A percentile compares a stretch with the other conserved stretches of the same genome.
phyloP scores from a whole-genome alignment of 2,797 vertebrate genomes.

The Ctenochaetus hawaiiensis region DNA sequence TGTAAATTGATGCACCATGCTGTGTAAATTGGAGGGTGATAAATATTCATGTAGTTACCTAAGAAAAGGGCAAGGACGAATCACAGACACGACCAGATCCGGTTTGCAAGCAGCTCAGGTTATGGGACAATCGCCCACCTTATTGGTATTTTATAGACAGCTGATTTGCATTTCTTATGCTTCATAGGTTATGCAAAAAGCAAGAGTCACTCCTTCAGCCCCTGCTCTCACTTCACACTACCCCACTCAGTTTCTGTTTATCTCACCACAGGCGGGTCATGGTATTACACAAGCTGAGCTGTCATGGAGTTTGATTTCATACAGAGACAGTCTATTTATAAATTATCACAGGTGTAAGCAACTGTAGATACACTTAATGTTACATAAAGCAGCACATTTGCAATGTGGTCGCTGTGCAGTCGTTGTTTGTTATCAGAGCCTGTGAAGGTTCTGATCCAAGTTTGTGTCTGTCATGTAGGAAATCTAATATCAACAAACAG shows the following conservation, averaged over 20 bases:
- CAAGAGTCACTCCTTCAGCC: constrained; percentile 44
- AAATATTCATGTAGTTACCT: constrained; percentile 81
- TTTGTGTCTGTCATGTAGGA: constrained; percentile 36
- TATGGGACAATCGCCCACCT: constrained; percentile 62
- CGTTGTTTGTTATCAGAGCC: constrained; percentile 12
- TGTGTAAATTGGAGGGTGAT: constrained; percentile 76
- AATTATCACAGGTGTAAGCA: constrained; percentile 11
- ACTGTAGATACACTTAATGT: constrained; percentile 12
- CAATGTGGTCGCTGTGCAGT: neutral
- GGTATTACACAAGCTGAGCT: constrained; percentile 37
- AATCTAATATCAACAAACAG: constrained; percentile 63
- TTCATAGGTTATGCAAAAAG: constrained; percentile 66
- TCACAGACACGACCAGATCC: constrained; percentile 58
- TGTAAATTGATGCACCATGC: constrained; percentile 81
- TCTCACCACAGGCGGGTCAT: constrained; percentile 41
- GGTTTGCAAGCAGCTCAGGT: constrained; percentile 59
- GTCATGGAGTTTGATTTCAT: constrained; percentile 17
- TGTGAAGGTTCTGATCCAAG: constrained; percentile 29
- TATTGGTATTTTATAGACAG: constrained; percentile 78
- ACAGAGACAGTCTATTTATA: constrained; percentile 12
- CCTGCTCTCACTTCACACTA: constrained; percentile 41
- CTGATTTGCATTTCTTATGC: constrained; percentile 80
- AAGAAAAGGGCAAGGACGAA: constrained; percentile 74
- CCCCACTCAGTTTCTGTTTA: constrained; percentile 49
- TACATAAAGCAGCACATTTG: constrained; percentile 4